A percentile compares a stretch with the other conserved stretches of the same genome.
Evolutionary conservation across 2,113 vertebrate species (phyloP).

Genomic region (Indicator indicator): DNA sequence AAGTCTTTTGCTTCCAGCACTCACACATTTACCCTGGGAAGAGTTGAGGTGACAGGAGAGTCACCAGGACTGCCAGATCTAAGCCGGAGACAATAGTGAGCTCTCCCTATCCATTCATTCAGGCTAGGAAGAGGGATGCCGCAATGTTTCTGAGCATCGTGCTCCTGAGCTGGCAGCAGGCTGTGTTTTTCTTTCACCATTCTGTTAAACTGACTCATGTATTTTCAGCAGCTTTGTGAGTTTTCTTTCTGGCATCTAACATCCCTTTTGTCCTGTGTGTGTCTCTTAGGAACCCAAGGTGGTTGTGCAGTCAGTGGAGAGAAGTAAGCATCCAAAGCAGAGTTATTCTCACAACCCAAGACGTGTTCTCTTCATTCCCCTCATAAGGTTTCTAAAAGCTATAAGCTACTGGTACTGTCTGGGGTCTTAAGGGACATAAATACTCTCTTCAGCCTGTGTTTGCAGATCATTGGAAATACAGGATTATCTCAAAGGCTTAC

Average conservation of each 20-base stretch:
- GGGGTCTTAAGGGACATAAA: neutral
- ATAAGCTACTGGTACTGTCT: neutral
- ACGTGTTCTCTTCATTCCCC: neutral
- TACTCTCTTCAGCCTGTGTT: neutral
- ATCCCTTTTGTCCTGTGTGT: neutral
- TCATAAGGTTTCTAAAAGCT: constrained; percentile 4
- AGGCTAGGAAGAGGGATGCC: neutral
- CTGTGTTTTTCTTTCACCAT: neutral
- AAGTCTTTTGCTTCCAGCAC: neutral
- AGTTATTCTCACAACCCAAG: neutral
- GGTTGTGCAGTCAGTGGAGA: neutral
- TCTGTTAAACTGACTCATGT: rapidly evolving
- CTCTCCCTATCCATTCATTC: neutral
- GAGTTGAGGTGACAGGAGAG: neutral
- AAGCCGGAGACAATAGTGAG: neutral
- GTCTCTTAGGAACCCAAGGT: neutral
- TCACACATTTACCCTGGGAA: neutral
- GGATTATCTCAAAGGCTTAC: constrained; percentile 29
- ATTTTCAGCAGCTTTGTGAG: neutral
- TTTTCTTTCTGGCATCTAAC: neutral
- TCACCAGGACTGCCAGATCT: neutral
- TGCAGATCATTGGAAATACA: neutral
- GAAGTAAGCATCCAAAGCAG: neutral
- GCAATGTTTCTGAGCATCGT: neutral
- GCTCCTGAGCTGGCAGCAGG: neutral